These are phyloP conservation scores for Escarpia spicata DNA, from an alignment of 2,888 invertebrate species.

Conservation along the genomic window DNA sequence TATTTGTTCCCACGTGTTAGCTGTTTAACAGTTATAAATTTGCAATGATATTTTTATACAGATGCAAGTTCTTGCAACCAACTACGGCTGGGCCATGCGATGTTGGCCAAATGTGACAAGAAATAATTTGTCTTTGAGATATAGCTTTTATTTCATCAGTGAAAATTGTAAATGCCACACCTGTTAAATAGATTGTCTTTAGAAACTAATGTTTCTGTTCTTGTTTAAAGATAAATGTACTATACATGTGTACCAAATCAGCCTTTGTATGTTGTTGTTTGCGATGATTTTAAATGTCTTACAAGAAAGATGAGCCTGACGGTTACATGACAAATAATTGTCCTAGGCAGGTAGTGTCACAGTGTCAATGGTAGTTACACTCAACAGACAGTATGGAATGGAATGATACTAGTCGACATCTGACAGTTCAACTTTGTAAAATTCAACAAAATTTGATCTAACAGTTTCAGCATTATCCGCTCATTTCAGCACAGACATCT, in stretches of 20 bases:
- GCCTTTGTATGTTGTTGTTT: too few species aligned
- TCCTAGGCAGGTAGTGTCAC: background rate
- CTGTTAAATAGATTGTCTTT: background rate
- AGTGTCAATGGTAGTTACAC: background rate
- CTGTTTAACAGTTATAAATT: too few species aligned
- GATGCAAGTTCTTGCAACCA: too few species aligned
- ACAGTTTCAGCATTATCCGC: background rate
- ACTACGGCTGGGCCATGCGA: too few species aligned
- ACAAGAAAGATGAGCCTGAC: background rate
- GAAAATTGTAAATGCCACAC: background rate
- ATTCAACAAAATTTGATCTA: background rate
- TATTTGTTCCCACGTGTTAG: too few species aligned
- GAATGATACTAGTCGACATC: background rate
- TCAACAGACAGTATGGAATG: background rate
- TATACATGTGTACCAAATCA: too few species aligned
- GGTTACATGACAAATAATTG: background rate
- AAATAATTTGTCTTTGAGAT: background rate
- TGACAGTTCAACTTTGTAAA: background rate
- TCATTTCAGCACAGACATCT: background rate
- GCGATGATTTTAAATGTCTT: background rate
- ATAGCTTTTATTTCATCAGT: background rate
- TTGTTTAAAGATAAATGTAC: background rate
- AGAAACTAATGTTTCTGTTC: background rate
- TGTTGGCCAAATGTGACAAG: background rate
- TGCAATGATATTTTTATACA: too few species aligned